Base-by-base conservation (phyloP, 2,888 invertebrate species). In the Ichneumoninae sp. region DNA sequence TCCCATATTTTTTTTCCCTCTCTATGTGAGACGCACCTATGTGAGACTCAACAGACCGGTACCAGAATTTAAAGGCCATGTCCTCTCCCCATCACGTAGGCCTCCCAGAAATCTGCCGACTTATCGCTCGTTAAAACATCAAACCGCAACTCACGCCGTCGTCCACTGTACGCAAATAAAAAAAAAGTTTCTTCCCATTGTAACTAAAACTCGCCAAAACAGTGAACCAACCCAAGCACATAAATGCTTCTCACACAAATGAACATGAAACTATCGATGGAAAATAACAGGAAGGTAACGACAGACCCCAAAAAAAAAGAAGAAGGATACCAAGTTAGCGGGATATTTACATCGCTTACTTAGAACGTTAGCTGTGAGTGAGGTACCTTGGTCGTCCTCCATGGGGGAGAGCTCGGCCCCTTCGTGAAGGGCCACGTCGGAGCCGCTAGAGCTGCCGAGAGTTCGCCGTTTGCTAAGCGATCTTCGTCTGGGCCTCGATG, bases 361-460 rank as follows among this genome's bases (percentile, higher is more conserved):
- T 92, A 93, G 93, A 93, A 93, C 87, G 90, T 92, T 92, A 93
- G 93, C 92, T 93, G 93, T 93, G 91, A 93, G 90, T 92, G 93
- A 91, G 94, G 93, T 95, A 95, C 95, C 95, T 95, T 95, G 95
- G 94, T 95, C 95, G 91, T 95, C 95, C 90, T 95, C 95, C 91
- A 94, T 91, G 85, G 93, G 93, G 91, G 95, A 95, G 85, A 95
- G 94, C 90, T 96, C 95, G 66, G 95, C 95, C 80, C 96, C 96
- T 93, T 96, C 96, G 91, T 96, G 96, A 84, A 96, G 94, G 83
- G 96, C 96, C 82, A 96, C 94, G 91, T 96, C 96, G 50, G 95
- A 95, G 77, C 95, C 96, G 90, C 96, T 96, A 84, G 95, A 96
- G 90, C 95, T 95, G 87, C 95, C 95, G 80, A 95, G 92, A 52